phyloP scores from a whole-genome alignment of 2,113 vertebrate species.

The Ceuthmochares aereus region DNA sequence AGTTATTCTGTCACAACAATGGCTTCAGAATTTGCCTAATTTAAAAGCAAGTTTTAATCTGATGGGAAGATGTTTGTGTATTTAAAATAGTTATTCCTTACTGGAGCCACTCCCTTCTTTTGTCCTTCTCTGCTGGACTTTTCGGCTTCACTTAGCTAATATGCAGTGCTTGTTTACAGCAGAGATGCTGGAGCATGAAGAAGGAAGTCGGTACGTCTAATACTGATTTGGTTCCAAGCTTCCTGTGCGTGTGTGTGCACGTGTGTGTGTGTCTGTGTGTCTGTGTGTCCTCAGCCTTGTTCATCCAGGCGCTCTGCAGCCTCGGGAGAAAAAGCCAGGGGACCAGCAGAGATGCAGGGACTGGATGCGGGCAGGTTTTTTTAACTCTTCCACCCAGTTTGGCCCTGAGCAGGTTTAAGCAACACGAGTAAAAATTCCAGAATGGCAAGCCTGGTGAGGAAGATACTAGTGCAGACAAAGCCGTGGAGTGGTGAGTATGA shows the following conservation, averaged over 20 bases:
- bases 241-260: constrained; percentile 35
- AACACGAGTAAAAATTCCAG: neutral
- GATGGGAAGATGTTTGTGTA: constrained; percentile 65
- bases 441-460: constrained; percentile 66
- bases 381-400: neutral
- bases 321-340: neutral
- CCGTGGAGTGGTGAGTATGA: constrained; percentile 35
- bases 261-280: neutral
- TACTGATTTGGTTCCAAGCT: constrained; percentile 20
- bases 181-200: constrained; percentile 22
- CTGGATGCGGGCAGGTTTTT: neutral
- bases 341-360: neutral
- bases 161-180: constrained; percentile 34
- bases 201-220: constrained; percentile 8
- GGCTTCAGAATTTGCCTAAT: constrained; percentile 46
- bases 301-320: neutral
- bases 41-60: constrained; percentile 54
- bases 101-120: constrained; percentile 60
- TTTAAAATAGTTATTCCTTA: constrained; percentile 69
- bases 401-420: constrained; percentile 39
- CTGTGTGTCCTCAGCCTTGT: neutral
- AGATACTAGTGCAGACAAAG: constrained; percentile 62
- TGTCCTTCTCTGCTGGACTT: constrained; percentile 55
- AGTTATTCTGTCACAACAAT: constrained; percentile 60
- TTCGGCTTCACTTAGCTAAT: neutral